These are phyloP conservation scores for Betta splendens DNA, from an alignment of 2,797 vertebrate species.

Conservation along the genomic window DNA sequence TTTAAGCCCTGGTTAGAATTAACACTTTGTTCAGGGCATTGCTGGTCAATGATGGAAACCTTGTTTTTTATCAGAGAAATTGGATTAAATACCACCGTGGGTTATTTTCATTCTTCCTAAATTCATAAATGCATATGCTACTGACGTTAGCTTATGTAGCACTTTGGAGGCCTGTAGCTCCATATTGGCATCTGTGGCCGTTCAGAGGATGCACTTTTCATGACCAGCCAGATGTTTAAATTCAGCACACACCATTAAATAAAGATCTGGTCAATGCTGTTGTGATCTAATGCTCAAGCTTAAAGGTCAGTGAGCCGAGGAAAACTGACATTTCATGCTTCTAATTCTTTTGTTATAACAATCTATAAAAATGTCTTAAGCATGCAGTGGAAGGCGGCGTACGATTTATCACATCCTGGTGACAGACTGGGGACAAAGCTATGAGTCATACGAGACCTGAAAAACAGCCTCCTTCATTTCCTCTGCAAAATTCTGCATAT, in stretches of 20 bases:
- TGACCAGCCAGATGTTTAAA: conserved; percentile 2
- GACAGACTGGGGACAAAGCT: neutral
- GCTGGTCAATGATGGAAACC: conserved; percentile 1
- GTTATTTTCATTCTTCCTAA: conserved; percentile 8
- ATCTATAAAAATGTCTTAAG: too few relatives aligned
- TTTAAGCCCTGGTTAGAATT: neutral
- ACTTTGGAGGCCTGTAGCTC: neutral
- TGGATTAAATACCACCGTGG: conserved; percentile 6
- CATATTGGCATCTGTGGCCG: conserved; percentile 15
- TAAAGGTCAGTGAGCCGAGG: too few relatives aligned
- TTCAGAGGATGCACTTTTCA: conserved; percentile 15
- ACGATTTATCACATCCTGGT: neutral
- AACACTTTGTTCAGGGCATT: neutral
- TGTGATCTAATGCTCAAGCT: too few relatives aligned
- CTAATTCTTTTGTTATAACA: too few relatives aligned
- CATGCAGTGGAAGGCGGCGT: too few relatives aligned
- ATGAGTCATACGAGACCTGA: too few relatives aligned
- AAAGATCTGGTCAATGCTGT: too few relatives aligned
- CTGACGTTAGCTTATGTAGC: neutral
- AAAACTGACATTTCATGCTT: too few relatives aligned
- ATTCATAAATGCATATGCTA: conserved; percentile 10
- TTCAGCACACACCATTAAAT: conserved; percentile 1
- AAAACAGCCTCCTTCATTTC: too few relatives aligned
- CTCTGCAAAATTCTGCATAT: neutral
- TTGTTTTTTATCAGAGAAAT: conserved; percentile 7